phyloP scores from a whole-genome alignment of 2,113 vertebrate genomes.

The Plestiodon gilberti region DNA sequence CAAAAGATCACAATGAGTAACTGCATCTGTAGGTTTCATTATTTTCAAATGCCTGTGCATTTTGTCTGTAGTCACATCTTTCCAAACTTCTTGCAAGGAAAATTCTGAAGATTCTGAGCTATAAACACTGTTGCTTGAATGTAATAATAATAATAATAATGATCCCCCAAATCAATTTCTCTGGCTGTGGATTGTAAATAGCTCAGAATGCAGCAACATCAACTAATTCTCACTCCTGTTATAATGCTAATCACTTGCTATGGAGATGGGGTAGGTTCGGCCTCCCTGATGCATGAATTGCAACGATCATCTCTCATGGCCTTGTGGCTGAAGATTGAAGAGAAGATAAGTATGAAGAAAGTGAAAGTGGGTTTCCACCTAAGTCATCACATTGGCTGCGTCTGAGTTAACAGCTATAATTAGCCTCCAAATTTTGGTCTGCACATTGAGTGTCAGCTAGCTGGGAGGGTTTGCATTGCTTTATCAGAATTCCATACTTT shows the following conservation, averaged over 20 bases:
- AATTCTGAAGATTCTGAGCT: neutral
- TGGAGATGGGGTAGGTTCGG: neutral
- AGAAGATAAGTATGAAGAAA: neutral
- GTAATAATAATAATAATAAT: slow-evolving; percentile 8
- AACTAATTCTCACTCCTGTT: neutral
- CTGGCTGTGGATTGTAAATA: neutral
- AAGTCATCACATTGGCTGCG: neutral
- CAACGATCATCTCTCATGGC: too few species aligned
- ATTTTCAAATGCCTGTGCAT: slow-evolving; percentile 6
- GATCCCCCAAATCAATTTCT: neutral
- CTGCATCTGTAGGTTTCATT: neutral
- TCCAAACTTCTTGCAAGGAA: neutral
- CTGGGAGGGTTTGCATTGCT: neutral
- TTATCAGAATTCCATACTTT: neutral
- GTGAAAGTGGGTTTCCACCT: neutral
- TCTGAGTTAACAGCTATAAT: neutral
- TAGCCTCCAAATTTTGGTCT: neutral
- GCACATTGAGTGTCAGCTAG: too few species aligned
- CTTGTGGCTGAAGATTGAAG: neutral
- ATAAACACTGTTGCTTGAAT: neutral
- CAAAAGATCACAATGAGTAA: neutral
- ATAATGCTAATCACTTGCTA: neutral
- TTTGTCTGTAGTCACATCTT: slow-evolving; percentile 17
- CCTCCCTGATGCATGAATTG: neutral
- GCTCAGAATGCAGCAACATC: neutral